Percentiles rank a stretch among this genome's conserved stretches.
phyloP scores from a whole-genome alignment of 2,797 vertebrate species.

The Pygocentrus nattereri region DNA sequence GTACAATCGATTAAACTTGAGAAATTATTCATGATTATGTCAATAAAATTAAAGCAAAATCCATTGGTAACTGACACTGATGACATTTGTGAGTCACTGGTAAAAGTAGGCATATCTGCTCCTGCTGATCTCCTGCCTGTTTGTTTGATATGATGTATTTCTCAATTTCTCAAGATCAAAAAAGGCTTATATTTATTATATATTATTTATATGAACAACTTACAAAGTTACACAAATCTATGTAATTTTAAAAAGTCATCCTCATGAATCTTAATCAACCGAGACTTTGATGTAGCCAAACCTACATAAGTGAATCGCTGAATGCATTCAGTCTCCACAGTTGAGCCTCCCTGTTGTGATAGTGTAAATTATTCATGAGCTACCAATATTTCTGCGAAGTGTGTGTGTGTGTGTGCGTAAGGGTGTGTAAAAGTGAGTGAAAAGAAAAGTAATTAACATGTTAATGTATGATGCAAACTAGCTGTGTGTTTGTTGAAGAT shows the following conservation, averaged over 20 bases:
- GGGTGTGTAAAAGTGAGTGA: not conserved
- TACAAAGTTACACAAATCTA: slow-evolving; percentile 9
- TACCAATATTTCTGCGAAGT: slow-evolving; percentile 17
- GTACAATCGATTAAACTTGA: no score
- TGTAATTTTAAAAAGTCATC: not conserved
- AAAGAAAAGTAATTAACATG: slow-evolving; percentile 25
- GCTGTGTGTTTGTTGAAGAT: slow-evolving; percentile 9
- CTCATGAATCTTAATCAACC: slow-evolving; percentile 28
- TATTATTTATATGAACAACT: not conserved
- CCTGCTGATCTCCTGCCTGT: not conserved
- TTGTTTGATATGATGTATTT: not conserved
- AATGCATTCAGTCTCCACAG: slow-evolving; percentile 8
- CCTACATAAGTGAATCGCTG: slow-evolving; percentile 18
- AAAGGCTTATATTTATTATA: slow-evolving; percentile 1
- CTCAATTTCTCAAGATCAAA: not conserved
- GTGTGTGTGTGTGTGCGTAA: slow-evolving; percentile 16
- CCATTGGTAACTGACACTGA: not conserved
- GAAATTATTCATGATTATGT: no score
- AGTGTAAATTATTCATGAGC: slow-evolving; percentile 35
- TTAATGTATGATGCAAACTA: slow-evolving; percentile 22
- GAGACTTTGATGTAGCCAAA: slow-evolving; percentile 26
- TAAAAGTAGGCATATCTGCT: not conserved
- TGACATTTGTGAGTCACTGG: not conserved
- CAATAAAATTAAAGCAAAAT: no score
- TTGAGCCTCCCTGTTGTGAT: slow-evolving; percentile 22